A percentile compares a stretch with the other conserved stretches of the same genome.
phyloP scores from a whole-genome alignment of 2,888 invertebrate species.

The Nephrotoma appendiculata region DNA sequence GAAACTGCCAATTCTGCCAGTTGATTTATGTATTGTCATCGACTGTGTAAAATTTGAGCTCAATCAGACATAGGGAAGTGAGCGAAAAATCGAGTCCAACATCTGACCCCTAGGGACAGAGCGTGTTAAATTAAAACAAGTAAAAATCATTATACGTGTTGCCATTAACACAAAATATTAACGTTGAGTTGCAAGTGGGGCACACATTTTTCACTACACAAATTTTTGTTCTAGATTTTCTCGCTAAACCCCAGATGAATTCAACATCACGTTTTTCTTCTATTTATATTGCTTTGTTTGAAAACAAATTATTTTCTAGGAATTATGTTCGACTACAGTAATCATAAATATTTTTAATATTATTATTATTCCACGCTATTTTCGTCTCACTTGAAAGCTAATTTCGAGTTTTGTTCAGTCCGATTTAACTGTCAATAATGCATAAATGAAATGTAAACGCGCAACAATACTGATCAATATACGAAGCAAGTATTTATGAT shows the following conservation, averaged over 20 bases:
- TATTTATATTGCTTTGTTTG: neutral
- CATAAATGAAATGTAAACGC: neutral
- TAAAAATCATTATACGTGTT: too few species aligned
- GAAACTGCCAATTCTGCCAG: too few species aligned
- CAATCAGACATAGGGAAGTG: too few species aligned
- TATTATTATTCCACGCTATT: neutral
- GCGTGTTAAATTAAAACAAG: too few species aligned
- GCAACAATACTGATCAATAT: neutral
- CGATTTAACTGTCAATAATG: neutral
- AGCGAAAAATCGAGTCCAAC: too few species aligned
- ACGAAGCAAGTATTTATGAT: neutral
- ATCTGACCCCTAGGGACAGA: too few species aligned
- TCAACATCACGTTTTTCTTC: neutral
- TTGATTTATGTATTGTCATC: too few species aligned
- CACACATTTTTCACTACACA: neutral
- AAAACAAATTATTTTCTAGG: neutral
- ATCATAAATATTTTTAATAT: neutral
- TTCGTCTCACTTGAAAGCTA: neutral
- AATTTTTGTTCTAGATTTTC: too few species aligned
- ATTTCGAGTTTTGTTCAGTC: neutral
- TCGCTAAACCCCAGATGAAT: neutral
- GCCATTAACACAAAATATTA: too few species aligned
- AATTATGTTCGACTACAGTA: neutral
- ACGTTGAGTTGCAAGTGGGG: neutral
- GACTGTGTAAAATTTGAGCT: too few species aligned